Base-by-base conservation (phyloP, 2,888 invertebrate genomes). In the Rhamphomyia laevipes region DNA sequence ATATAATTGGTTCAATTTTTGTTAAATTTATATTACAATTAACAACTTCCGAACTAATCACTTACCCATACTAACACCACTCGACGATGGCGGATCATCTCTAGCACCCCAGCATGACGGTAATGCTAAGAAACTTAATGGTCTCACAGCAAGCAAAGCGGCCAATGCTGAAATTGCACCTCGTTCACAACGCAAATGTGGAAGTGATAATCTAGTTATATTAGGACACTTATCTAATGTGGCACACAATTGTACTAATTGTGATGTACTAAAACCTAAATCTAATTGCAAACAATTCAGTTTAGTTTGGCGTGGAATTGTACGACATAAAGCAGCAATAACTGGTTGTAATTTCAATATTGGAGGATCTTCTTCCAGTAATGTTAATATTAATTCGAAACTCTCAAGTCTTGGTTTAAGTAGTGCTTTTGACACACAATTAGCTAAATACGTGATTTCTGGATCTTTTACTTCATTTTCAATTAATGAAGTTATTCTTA, bases 171-270 rank as follows among this genome's bases (percentile, higher is more conserved):
- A 68, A 13, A 76, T 67, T 6, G 75, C 75, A 50, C 75, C 73
- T 46, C 73, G 68, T 51, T 75, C 76, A 55, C 75, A 75, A 49
- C 75, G 71, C 49, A 77, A 65, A 63, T 76, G 77, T 11, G 76
- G 75, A 55, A 77, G 64, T 53, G 75, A 74, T 49, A 77, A 61
- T 37, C 75, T 68, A 50, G 74, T 71, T 40, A 76, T 69, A 57
- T 72, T 71, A 43, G 73, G 66, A 58, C 74, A 74, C 53, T 67
- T 67, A 54, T 74, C 71, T 30, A 76, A 65, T 11, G 72, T 71
- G 5, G 65, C 61, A 59, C 75, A 75, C 50, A 77, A 65, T 55
- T 75, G 73, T 41, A 73, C 70, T 52, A 77, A 68, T 65, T 77
- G 75, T 40, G 71, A 67, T 30, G 74, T 72, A 48, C 74, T 72